Evolutionary conservation across 2,797 vertebrate genomes (phyloP).

Genomic region (Anableps anableps): DNA sequence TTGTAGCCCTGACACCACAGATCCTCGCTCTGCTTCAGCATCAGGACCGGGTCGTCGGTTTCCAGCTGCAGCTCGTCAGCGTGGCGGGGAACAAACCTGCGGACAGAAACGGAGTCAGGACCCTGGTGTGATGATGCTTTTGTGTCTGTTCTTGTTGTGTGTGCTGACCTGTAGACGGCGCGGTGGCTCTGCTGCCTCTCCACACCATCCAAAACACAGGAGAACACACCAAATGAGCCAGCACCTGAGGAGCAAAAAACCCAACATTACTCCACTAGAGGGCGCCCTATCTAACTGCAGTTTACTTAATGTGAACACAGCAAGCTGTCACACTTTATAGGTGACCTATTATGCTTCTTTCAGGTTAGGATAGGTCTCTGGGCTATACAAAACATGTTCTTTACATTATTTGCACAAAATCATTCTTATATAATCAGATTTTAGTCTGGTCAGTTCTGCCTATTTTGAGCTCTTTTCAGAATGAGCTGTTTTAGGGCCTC

Average conservation of each 20-base stretch:
- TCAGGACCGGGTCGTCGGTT: conserved; percentile 90
- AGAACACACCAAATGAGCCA: conserved; percentile 93
- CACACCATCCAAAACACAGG: conserved; percentile 92
- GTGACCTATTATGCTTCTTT: too few relatives aligned
- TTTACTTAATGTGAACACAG: too few relatives aligned
- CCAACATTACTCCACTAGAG: conserved; percentile 5
- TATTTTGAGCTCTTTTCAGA: too few relatives aligned
- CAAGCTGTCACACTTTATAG: too few relatives aligned
- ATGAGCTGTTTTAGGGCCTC: too few relatives aligned
- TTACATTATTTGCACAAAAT: too few relatives aligned
- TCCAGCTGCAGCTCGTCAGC: conserved; percentile 93
- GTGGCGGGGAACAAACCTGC: conserved; percentile 94
- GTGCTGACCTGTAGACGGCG: conserved; percentile 90
- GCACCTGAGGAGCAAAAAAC: conserved; percentile 82
- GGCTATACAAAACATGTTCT: too few relatives aligned
- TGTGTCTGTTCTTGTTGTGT: neutral
- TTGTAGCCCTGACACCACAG: conserved; percentile 98
- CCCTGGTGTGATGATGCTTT: neutral
- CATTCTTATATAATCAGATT: too few relatives aligned
- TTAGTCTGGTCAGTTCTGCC: too few relatives aligned
- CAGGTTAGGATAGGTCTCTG: too few relatives aligned
- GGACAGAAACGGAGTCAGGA: neutral
- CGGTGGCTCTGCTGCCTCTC: conserved; percentile 95
- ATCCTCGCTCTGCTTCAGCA: conserved; percentile 92
- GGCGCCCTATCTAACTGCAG: too few relatives aligned